phyloP scores from a whole-genome alignment of 1,140 invertebrate species.

The Arion vulgaris region DNA sequence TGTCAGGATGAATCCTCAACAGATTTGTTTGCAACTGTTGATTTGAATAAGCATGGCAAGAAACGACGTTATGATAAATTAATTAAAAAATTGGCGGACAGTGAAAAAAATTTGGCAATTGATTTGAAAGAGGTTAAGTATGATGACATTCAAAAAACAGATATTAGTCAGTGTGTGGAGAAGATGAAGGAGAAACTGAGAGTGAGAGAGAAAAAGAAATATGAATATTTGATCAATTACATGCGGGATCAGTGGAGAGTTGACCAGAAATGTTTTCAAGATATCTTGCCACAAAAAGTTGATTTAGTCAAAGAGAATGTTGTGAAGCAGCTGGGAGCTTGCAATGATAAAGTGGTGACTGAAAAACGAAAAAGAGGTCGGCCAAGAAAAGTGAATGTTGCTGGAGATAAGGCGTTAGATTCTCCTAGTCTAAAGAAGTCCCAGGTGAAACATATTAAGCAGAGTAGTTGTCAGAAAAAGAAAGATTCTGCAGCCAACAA shows the following conservation, averaged over 20 bases:
- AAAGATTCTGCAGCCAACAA: constrained; percentile 4
- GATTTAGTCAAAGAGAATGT: constrained; percentile 25
- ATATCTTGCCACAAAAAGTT: constrained; percentile 31
- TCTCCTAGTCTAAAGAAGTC: background rate
- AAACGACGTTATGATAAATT: constrained; percentile 36
- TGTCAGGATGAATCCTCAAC: background rate
- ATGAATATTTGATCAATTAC: constrained; percentile 35
- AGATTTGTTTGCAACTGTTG: constrained; percentile 19
- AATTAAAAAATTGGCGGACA: constrained; percentile 30
- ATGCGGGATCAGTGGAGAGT: constrained; percentile 28
- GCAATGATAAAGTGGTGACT: background rate
- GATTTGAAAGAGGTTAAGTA: constrained; percentile 17
- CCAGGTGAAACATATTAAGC: background rate
- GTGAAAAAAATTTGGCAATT: constrained; percentile 23
- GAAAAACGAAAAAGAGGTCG: constrained; percentile 16
- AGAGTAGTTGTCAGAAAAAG: background rate
- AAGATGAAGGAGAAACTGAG: constrained; percentile 29
- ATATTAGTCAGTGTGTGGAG: constrained; percentile 14
- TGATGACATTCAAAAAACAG: background rate
- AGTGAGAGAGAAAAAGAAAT: constrained; percentile 36
- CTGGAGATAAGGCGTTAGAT: background rate
- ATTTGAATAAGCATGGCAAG: constrained; percentile 21
- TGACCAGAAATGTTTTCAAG: constrained; percentile 31
- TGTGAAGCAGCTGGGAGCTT: constrained; percentile 29
- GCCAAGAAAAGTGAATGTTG: constrained; percentile 2